Evolutionary conservation across 2,113 vertebrate genomes (phyloP).

Genomic region (Rhegmatorhina hoffmannsi): DNA sequence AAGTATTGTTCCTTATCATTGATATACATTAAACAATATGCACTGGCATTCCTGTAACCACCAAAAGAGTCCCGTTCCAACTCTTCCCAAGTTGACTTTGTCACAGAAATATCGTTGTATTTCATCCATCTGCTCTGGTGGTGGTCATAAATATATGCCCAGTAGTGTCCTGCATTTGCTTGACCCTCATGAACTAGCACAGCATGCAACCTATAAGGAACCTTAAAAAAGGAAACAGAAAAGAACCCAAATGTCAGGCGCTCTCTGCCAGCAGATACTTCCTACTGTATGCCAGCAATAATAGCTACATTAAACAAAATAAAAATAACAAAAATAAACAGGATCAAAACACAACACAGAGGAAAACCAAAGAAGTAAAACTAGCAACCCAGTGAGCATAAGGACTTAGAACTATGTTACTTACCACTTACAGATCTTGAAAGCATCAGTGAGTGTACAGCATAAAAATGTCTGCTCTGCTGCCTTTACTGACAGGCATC

Average conservation of each 20-base stretch:
- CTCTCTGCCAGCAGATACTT: not conserved
- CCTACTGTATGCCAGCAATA: not conserved
- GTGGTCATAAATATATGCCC: conserved; percentile 97
- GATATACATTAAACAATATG: conserved; percentile 99
- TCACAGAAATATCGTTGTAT: conserved; percentile 97
- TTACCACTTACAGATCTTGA: not conserved
- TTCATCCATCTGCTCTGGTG: conserved; percentile 96
- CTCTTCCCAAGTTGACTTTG: conserved; percentile 97
- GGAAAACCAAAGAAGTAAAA: not conserved
- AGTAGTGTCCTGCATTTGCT: conserved; percentile 97
- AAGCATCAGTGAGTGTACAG: not conserved
- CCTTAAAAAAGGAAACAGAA: conserved; percentile 70
- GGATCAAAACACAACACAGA: not conserved
- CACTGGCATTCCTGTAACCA: conserved; percentile 96
- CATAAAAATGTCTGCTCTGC: not conserved
- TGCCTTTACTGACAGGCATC: not conserved
- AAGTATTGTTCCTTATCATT: conserved; percentile 95
- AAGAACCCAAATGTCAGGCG: not conserved
- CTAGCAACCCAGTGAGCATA: not conserved
- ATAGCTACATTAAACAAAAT: not conserved
- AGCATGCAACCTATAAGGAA: conserved; percentile 95
- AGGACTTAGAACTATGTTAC: not conserved
- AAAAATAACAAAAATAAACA: not conserved
- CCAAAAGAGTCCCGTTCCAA: conserved; percentile 96
- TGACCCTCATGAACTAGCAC: conserved; percentile 98